Base-by-base conservation (phyloP, 2,888 invertebrate species). In the Trachelus tabidus region DNA sequence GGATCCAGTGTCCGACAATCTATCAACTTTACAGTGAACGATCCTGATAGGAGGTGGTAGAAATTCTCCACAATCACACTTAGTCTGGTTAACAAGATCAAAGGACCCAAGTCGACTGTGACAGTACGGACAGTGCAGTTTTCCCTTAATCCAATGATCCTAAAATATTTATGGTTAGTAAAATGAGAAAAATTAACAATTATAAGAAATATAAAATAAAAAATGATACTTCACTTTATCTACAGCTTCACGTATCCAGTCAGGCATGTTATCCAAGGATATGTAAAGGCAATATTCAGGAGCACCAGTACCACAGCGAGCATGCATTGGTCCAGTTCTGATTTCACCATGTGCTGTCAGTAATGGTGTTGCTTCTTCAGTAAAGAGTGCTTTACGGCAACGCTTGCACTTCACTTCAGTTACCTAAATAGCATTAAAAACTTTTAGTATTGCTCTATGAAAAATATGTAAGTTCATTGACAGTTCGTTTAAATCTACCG, bases 141-240 rank as follows among this genome's bases (percentile, higher is more conserved):
- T 85, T 23, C 86, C 87, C 79, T 86, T 87, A 37, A 84, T 86
- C 87, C 87, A 87, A 75, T 81, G 83, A 79, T 85, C 85, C 87
- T 87, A 76, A 75, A 85, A 86, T 34, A 73, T 31, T 6, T 31
- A 31, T 33, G 31, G 9, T 23, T 34, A 33, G 11, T 33, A 68
- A 73, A 75, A 78, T 73, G 34, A 15, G 76, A 56, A 75, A 9
- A 56, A 12, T 68, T 33, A 68, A 31, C 12, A 12, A 75, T 73
- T 56, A 11, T 69, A 6, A 34, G 33, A 73, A 30, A 68, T 76
- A 12, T 4, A 23, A 23, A 56, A 6, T 23, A 2, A 56, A 56
- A 23, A 56, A 23, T 56, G 6, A 56, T 34, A 12, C 68, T 68
- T 69, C 76, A 85, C 85, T 79, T 83, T 81, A 79, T 83, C 83